A percentile compares a stretch with the other conserved stretches of the same genome.
These are phyloP conservation scores for Kryptopterus vitreolus DNA, from an alignment of 2,797 vertebrate species.

Conservation along the genomic window DNA sequence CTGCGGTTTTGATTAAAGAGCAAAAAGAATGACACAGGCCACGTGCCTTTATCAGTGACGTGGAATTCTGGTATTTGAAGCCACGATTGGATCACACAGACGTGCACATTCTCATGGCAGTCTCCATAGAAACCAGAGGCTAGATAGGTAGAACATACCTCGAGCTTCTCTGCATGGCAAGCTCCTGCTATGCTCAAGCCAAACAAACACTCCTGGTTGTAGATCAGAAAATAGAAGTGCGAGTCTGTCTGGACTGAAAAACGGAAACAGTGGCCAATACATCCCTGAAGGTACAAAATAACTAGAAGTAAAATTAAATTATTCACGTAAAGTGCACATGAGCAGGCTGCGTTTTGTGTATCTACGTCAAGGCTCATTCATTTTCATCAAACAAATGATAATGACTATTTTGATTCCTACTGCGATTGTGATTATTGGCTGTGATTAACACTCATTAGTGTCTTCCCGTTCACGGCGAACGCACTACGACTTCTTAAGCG, in stretches of 20 bases:
- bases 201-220: conserved; percentile 21
- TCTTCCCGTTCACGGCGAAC: background rate
- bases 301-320: background rate
- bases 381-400: conserved; percentile 31
- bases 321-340: conserved; percentile 11
- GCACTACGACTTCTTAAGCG: conserved; percentile 3
- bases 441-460: conserved; percentile 33
- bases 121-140: conserved; percentile 65
- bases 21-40: background rate
- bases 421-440: conserved; percentile 31
- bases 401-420: conserved; percentile 22
- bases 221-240: conserved; percentile 8
- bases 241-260: conserved; percentile 16
- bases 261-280: background rate
- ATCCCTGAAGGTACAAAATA: conserved; percentile 4
- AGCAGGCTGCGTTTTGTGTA: background rate
- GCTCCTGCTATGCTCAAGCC: conserved; percentile 45
- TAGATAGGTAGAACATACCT: conserved; percentile 40
- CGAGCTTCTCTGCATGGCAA: conserved; percentile 37
- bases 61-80: conserved; percentile 23
- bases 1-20: background rate
- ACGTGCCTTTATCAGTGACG: conserved; percentile 19
- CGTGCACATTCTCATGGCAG: conserved; percentile 47
- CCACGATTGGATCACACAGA: conserved; percentile 43
- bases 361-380: conserved; percentile 20